Base-by-base conservation (phyloP, 2,888 invertebrate genomes). In the Drosophila putrida region DNA sequence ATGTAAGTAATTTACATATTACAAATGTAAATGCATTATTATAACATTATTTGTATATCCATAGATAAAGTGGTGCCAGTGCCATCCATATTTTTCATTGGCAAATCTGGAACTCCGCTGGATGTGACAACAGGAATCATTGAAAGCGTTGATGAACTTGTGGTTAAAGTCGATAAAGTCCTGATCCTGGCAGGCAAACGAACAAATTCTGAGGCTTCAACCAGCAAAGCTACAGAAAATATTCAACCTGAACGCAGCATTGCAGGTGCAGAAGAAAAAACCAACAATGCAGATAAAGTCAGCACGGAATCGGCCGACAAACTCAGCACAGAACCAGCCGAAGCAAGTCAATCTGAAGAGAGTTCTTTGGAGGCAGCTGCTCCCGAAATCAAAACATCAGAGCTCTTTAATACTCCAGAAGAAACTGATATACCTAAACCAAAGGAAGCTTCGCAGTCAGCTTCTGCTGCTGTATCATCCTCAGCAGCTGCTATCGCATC, bases 21-120 rank as follows among this genome's bases (percentile, higher is more conserved):
- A 8, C 9, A 1, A 2, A 31, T 6, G 31, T 31, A 31, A 31
- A 9, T 31, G 31, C 9, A 9, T 9, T 8, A 6, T 31, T 31
- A 9, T 6, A 31, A 8, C 31, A 31, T 31, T 33, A 15, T 28
- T 6, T 38, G 10, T 9, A 50, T 6, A 20, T 20, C 1, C 6
- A n/a, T 28, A 96, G 96, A 96, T 91, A 95, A 95, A 91, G 93
- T 96, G 79, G 96, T 95, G 11, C 95, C 95, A 0, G 94, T 96
- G 6, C 98, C 98, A 1, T 97, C 97, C 0, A 92, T 97, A 55
- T 98, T 96, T 93, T 97, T 98, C 90, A 98, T 98, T 90, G 97
- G 96, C 0, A 94, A 95, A 59, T 95, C 95, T 88, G 98, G 98
- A 0, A 94, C 94, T 0, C 96, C 98, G 0, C 88, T 98, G 57